These are phyloP conservation scores for Bagarius yarrelli DNA, from an alignment of 2,113 vertebrate genomes.

Conservation along the genomic window DNA sequence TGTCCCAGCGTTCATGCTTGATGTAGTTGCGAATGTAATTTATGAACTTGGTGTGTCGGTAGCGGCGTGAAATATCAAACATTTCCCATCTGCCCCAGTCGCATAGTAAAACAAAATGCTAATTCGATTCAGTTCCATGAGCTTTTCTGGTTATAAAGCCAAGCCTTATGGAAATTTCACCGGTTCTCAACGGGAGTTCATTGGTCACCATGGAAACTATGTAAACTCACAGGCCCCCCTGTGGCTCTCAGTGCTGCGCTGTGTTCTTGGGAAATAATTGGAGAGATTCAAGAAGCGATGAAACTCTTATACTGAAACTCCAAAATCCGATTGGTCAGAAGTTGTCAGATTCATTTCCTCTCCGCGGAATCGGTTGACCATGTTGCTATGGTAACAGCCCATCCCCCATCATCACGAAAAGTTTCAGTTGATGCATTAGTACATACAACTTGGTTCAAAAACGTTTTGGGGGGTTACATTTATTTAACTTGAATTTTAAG, in stretches of 20 bases:
- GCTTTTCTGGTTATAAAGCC: background rate
- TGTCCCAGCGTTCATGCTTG: background rate
- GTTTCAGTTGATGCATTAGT: too few species aligned
- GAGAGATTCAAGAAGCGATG: background rate
- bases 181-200: constrained; percentile 2
- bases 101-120: background rate
- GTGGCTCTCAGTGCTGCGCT: background rate
- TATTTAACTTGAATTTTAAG: too few species aligned
- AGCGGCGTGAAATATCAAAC: constrained; percentile 10
- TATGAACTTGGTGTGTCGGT: constrained; percentile 9
- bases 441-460: too few species aligned
- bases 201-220: constrained; percentile 29
- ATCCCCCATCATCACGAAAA: too few species aligned
- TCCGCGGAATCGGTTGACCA: background rate
- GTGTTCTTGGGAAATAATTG: constrained; percentile 13
- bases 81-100: background rate
- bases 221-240: constrained; percentile 11
- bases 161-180: background rate
- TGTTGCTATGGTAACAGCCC: too few species aligned
- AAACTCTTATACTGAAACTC: background rate
- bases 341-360: background rate
- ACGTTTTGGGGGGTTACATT: too few species aligned
- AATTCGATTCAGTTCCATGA: background rate
- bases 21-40: constrained; percentile 7
- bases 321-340: background rate